phyloP scores from a whole-genome alignment of 2,113 vertebrate species.

The Rhineura floridana region DNA sequence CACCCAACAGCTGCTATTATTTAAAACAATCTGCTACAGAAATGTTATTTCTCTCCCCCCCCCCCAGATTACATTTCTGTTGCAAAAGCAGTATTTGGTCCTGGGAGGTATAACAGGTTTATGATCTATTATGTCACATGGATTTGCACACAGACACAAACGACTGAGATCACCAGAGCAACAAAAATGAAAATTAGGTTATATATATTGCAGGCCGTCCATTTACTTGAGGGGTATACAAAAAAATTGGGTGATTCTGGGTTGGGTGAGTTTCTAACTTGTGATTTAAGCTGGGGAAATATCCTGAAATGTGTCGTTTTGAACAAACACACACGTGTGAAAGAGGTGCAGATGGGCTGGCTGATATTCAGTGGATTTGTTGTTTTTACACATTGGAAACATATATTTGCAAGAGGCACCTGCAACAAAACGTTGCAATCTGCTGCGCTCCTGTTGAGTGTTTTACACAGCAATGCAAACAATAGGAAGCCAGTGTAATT shows the following conservation, averaged over 20 bases:
- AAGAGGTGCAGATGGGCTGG: slow-evolving; percentile 36
- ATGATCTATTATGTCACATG: slow-evolving; percentile 9
- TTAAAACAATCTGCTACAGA: slow-evolving; percentile 49
- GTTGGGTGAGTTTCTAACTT: not conserved
- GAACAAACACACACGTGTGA: not conserved
- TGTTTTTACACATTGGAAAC: not conserved
- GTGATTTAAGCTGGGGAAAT: not conserved
- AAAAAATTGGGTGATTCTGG: not conserved
- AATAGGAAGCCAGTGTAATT: too few relatives aligned
- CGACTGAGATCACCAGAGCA: not conserved
- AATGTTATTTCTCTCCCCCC: slow-evolving; percentile 5
- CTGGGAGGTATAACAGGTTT: slow-evolving; percentile 20
- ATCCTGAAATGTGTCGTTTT: not conserved
- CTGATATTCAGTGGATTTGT: not conserved
- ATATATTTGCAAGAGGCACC: not conserved
- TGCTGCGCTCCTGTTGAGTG: too few relatives aligned
- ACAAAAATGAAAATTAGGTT: slow-evolving; percentile 8
- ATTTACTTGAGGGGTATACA: not conserved
- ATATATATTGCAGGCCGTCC: slow-evolving; percentile 15
- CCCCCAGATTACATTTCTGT: slow-evolving; percentile 37
- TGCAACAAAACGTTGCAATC: too few relatives aligned
- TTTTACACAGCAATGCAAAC: too few relatives aligned
- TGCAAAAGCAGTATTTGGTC: slow-evolving; percentile 26
- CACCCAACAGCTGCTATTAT: slow-evolving; percentile 47
- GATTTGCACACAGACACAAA: slow-evolving; percentile 4